Conservation (phyloP, 2,797 vertebrate genomes). For the Thunnus albacares region DNA sequence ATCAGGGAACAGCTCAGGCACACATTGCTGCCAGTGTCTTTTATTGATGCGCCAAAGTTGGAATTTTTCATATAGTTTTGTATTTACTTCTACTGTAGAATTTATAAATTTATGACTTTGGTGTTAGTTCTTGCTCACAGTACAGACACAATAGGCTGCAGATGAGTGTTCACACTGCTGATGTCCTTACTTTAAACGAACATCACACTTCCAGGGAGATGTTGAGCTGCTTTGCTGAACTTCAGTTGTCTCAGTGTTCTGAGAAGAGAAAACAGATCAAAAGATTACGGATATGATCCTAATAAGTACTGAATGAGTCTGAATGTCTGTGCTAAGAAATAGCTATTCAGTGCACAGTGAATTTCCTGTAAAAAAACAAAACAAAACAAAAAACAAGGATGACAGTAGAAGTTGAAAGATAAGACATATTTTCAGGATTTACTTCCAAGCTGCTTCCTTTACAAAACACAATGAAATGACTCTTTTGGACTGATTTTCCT, state of each 20-base stretch:
- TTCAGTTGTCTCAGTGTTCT: slow-evolving; percentile 23
- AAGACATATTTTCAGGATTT: neutral
- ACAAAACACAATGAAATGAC: too few relatives aligned
- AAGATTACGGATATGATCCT: neutral
- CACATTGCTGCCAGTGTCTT: too few relatives aligned
- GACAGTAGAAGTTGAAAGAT: neutral
- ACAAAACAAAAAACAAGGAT: neutral
- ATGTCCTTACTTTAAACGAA: slow-evolving; percentile 54
- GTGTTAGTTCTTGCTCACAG: neutral
- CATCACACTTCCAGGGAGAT: neutral
- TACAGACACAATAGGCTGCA: neutral
- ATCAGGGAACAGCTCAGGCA: neutral
- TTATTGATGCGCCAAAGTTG: too few relatives aligned
- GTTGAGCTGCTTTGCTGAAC: slow-evolving; percentile 10
- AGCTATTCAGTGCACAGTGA: neutral
- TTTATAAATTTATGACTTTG: neutral
- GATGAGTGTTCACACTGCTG: neutral
- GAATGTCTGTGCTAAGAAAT: neutral
- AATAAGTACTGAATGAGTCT: neutral
- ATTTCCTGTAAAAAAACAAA: neutral
- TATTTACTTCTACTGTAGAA: neutral
- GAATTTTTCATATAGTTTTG: neutral
- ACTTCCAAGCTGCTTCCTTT: neutral
- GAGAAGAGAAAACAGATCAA: neutral
- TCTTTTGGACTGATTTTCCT: neutral